Percentiles rank a stretch among this genome's conserved stretches.
phyloP scores from a whole-genome alignment of 2,113 vertebrate genomes.

The Myiozetetes cayanensis region DNA sequence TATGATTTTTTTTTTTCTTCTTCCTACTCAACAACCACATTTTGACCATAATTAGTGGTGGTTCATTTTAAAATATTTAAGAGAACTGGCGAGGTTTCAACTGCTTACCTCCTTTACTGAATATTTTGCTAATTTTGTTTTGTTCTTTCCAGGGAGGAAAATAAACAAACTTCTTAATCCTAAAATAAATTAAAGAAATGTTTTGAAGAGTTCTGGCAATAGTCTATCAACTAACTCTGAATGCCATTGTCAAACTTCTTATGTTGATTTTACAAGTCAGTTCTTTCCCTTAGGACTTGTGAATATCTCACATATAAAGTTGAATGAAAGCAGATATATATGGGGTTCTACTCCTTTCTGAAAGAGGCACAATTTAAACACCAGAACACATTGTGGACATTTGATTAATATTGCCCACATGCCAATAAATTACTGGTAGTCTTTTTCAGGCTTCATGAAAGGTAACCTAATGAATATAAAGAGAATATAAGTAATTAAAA shows the following conservation, averaged over 20 bases:
- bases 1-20: background rate
- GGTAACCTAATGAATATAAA: background rate
- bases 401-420: background rate
- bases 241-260: background rate
- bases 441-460: background rate
- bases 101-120: background rate
- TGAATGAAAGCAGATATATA: background rate
- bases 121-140: background rate
- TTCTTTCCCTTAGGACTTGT: background rate
- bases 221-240: background rate
- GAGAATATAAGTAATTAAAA: background rate
- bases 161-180: background rate
- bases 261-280: background rate
- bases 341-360: background rate
- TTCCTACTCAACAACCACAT: background rate
- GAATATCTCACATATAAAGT: background rate
- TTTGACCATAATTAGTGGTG: background rate
- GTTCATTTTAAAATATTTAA: background rate
- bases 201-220: background rate
- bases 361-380: background rate
- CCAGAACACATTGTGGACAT: background rate
- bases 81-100: background rate
- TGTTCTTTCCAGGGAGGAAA: background rate
- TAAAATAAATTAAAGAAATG: background rate
- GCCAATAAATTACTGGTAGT: background rate